These are phyloP conservation scores for Cervus canadensis DNA, from an alignment of 2,113 vertebrate species.

Conservation along the genomic window DNA sequence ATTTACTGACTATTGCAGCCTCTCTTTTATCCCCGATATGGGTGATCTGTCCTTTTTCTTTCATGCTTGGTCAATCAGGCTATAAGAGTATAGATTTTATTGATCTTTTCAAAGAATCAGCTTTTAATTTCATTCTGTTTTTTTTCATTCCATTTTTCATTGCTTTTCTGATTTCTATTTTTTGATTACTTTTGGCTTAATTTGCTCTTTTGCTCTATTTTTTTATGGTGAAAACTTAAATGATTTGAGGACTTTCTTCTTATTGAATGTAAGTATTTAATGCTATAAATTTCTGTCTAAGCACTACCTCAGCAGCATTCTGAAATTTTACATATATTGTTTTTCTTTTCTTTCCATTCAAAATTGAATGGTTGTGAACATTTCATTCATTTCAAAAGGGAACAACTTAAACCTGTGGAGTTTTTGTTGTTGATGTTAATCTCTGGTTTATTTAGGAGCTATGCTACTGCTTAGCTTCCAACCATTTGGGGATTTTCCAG, in stretches of 20 bases:
- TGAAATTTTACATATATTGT: neutral
- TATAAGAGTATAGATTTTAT: neutral
- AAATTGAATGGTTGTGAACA: neutral
- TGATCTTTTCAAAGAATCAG: neutral
- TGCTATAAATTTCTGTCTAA: neutral
- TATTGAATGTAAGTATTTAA: neutral
- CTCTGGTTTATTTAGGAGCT: neutral
- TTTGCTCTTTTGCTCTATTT: neutral
- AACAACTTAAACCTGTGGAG: neutral
- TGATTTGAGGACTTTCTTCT: neutral
- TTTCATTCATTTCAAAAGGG: neutral
- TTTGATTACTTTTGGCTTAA: neutral
- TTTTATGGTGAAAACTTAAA: neutral
- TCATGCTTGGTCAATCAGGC: neutral
- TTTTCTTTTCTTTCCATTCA: neutral
- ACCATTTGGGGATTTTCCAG: neutral
- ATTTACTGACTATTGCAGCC: neutral
- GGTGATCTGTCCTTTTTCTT: neutral
- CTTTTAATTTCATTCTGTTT: neutral
- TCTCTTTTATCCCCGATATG: neutral
- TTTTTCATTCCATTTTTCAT: neutral
- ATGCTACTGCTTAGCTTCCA: neutral
- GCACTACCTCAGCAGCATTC: neutral
- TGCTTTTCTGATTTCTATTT: neutral
- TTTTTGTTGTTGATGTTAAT: neutral